Percentiles rank a stretch among this genome's conserved stretches.
These are phyloP conservation scores for Phaedon cochleariae DNA, from an alignment of 2,888 invertebrate genomes.

Conservation along the genomic window DNA sequence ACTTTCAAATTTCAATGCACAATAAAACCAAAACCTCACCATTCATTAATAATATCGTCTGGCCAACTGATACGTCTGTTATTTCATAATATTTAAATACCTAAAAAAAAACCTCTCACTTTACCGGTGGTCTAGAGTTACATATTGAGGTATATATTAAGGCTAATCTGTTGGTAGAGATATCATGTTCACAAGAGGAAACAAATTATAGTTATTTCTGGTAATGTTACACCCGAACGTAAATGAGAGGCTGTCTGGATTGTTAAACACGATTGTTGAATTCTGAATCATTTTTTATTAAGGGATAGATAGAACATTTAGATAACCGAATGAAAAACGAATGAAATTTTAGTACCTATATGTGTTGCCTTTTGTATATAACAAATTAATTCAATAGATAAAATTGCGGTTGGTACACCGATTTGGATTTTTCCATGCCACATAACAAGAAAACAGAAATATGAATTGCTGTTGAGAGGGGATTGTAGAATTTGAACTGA, in stretches of 20 bases:
- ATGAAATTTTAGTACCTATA: too few species aligned
- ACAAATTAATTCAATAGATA: too few species aligned
- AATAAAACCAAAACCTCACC: background rate
- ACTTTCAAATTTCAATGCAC: background rate
- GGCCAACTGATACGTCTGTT: background rate
- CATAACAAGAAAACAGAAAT: too few species aligned
- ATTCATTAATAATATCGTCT: background rate
- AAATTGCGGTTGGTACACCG: too few species aligned
- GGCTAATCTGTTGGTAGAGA: background rate
- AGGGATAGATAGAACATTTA: background rate
- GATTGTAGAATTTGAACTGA: too few species aligned
- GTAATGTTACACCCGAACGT: background rate
- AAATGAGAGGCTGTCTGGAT: background rate
- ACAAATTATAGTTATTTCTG: slow-evolving; percentile 1
- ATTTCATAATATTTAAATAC: background rate
- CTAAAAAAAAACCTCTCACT: background rate
- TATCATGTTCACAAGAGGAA: slow-evolving; percentile 1
- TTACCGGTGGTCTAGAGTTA: background rate
- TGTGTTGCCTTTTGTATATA: too few species aligned
- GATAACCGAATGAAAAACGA: background rate
- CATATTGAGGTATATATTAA: slow-evolving; percentile 1
- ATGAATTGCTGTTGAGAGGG: too few species aligned
- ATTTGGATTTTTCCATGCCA: too few species aligned
- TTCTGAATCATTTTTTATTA: background rate
- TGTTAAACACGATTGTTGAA: background rate